Evolutionary conservation across 2,113 vertebrate genomes (phyloP).

Genomic region (Gambusia holbrooki): DNA sequence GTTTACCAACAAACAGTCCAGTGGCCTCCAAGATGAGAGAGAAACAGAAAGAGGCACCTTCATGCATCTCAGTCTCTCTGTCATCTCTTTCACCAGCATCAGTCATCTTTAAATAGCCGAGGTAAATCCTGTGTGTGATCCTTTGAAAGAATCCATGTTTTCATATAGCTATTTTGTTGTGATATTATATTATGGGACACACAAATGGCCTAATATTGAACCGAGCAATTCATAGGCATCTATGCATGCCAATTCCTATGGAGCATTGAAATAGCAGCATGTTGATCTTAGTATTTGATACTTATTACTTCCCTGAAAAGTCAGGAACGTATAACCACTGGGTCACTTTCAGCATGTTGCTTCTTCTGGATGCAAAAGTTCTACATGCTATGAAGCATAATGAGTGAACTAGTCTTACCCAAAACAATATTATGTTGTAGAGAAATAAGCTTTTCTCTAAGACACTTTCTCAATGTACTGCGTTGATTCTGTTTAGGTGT

Average conservation of each 20-base stretch:
- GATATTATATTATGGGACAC: constrained; percentile 10
- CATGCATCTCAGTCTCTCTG: constrained; percentile 32
- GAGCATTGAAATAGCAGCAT: background rate
- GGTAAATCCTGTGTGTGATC: constrained; percentile 23
- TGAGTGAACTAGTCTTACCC: no score
- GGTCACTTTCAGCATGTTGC: no score
- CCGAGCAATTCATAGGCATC: background rate
- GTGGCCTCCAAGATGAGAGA: constrained; percentile 28
- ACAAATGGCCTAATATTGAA: background rate
- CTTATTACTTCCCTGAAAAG: background rate
- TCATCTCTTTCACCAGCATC: constrained; percentile 29
- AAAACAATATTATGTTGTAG: no score
- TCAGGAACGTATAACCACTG: no score
- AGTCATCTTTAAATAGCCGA: constrained; percentile 26
- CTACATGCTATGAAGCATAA: no score
- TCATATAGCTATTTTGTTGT: background rate
- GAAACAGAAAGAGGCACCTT: constrained; percentile 18
- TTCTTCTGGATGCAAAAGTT: no score
- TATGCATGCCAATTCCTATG: background rate
- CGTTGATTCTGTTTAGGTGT: no score
- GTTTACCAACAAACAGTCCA: constrained; percentile 53
- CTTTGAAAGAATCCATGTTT: constrained; percentile 5
- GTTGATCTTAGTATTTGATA: background rate
- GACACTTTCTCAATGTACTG: no score
- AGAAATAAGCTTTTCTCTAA: no score